Conservation (phyloP, 2,113 vertebrate species). For the Prolemur simus region DNA sequence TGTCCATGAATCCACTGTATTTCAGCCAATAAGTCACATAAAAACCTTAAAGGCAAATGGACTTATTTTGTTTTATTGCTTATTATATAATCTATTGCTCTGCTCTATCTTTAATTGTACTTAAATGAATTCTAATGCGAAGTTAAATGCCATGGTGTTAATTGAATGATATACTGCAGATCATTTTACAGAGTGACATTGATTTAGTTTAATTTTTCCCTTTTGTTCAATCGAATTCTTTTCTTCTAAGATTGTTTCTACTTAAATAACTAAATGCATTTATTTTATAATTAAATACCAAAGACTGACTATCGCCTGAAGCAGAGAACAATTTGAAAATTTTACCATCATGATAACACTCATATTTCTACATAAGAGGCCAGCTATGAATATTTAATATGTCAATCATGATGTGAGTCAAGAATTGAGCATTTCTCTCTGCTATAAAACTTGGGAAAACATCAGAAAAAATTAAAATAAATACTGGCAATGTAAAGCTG, state of each 20-base stretch:
- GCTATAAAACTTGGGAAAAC: neutral
- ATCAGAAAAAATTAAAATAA: neutral
- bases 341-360: neutral
- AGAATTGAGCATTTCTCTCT: neutral
- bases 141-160: neutral
- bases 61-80: constrained; percentile 36
- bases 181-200: neutral
- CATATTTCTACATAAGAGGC: neutral
- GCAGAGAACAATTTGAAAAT: neutral
- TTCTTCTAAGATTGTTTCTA: constrained; percentile 20
- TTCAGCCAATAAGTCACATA: neutral
- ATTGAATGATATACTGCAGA: neutral
- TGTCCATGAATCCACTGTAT: neutral
- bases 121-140: constrained; percentile 44
- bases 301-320: neutral
- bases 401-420: constrained; percentile 6
- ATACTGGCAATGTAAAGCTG: neutral
- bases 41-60: constrained; percentile 49
- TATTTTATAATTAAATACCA: constrained; percentile 56
- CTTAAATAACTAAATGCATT: constrained; percentile 6
- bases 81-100: neutral
- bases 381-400: neutral
- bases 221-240: constrained; percentile 18
- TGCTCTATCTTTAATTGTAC: constrained; percentile 13
- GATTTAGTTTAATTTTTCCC: constrained; percentile 23